Evolutionary conservation across 1,140 invertebrate species (phyloP), one percentile per base, ranked within the genome.

Genomic region (Pachypeltis micranthus): DNA sequence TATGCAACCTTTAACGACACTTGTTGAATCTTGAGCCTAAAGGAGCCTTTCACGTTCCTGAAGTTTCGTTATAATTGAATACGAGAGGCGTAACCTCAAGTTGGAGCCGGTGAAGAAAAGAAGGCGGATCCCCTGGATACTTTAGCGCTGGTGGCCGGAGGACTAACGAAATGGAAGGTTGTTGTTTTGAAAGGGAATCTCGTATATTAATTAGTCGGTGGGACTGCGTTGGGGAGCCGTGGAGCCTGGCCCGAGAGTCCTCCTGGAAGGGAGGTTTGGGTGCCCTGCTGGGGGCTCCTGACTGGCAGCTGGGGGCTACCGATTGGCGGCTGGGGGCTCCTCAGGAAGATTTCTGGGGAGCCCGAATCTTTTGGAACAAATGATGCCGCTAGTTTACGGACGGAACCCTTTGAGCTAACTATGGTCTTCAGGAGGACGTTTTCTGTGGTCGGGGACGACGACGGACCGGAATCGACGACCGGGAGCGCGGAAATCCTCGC

Each of bases 391-490:
- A 51, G 47, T 51, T 16, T 16, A 21, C 47, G 12, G 47, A 4
- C 12, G 23, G 47, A 51, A 3, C 47, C 7, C 12, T 39, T n/a
- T 39, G 7, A 16, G 47, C 12, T 21, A 10, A 51, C 47, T 51
- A 66, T 66, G 65, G 63, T 66, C 65, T 66, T 66, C 65, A 63
- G 65, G 34, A 58, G 61, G 34, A 66, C 60, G 24, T 57, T 66
- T 14, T 61, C 61, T n/a, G 26, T 66, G 1, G 39, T 61, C 28
- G 65, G 31, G 1, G 47, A 59, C 28, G 31, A 59, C 10, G 57
- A 59, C 57, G 57, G 29, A n/a, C 29, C 57, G 57, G 57, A 29
- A n/a, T 59, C 57, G 57, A 59, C 57, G 2, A 25, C 25, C 57
- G 57, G 27, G 25, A 59, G 57, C 28, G 25, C 57, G 26, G 57